These are phyloP conservation scores for Lamproptera curius DNA, from an alignment of 2,888 invertebrate species.

Conservation along the genomic window DNA sequence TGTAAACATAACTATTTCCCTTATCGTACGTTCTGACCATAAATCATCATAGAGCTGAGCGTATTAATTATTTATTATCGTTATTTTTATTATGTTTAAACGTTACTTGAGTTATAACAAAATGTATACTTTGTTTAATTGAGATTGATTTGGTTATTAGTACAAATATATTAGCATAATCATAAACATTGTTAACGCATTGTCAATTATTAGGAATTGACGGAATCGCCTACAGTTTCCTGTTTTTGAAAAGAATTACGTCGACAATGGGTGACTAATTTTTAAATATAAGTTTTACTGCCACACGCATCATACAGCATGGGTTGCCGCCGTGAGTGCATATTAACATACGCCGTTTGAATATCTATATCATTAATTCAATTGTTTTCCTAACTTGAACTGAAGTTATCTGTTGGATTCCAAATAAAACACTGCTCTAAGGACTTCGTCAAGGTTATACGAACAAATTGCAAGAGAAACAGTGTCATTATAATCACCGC, in stretches of 20 bases:
- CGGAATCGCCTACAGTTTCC: constrained; percentile 3
- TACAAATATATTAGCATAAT: too few relatives aligned
- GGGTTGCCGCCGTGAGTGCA: background rate
- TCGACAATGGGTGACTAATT: constrained; percentile 11
- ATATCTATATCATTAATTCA: constrained; percentile 18
- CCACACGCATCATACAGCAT: background rate
- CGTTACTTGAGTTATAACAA: too few relatives aligned
- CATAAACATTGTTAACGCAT: too few relatives aligned
- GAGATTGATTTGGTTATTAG: too few relatives aligned
- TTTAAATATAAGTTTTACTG: constrained; percentile 10
- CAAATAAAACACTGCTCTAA: constrained; percentile 21
- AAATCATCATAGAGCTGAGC: constrained; percentile 5
- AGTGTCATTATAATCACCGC: constrained; percentile 1
- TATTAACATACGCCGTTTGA: constrained; percentile 9
- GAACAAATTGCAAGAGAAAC: constrained; percentile 3
- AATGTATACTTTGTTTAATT: too few relatives aligned
- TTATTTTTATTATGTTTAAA: too few relatives aligned
- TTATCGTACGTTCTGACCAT: constrained; percentile 2
- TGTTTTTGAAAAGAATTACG: constrained; percentile 8
- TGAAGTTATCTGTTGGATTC: constrained; percentile 21
- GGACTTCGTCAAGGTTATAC: constrained; percentile 25
- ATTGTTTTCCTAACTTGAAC: constrained; percentile 26
- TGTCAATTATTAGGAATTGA: background rate
- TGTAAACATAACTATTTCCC: background rate
- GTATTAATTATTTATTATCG: background rate